Base-by-base conservation (phyloP, 1,140 invertebrate genomes). In the Meloidogyne hapla region DNA sequence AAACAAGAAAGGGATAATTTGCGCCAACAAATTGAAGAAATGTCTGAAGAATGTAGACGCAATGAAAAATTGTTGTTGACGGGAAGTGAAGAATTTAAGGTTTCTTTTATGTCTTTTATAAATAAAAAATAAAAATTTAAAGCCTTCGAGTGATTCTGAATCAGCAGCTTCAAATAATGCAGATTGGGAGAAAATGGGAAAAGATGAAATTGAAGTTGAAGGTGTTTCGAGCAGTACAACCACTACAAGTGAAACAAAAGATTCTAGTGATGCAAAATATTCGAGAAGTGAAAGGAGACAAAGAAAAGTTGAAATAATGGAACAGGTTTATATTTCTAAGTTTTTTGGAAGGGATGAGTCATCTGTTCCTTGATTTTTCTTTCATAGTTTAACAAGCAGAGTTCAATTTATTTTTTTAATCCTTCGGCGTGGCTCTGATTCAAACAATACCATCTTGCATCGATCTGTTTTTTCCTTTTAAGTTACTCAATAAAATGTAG, bases 151-250 rank as follows among this genome's bases (percentile, higher is more conserved):
- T 40, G 77, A 79, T 56, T 67, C 77, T 0, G 77, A 78, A 10
- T 80, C 77, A 6, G 64, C 77, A 18, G 26, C 76, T 3, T 69
- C 67, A 15, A 74, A 69, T 25, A 78, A 78, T 68, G 65, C 64
- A 13, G 77, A 69, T 62, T 78, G 77, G 77, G 77, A 78, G 21
- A 79, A 75, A 40, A 78, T 78, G 77, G 77, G 77, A 40, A 69
- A 28, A 33, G 76, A 77, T 42, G 64, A 72, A 48, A 64, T 77
- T 18, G 76, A 61, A 18, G 56, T 56, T 38, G 74, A 62, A 23
- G 68, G n/a, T 3, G 42, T 76, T 61, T 21, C 65, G 9, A 76
- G 76, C 63, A 77, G 26, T 42, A 48, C 56, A 18, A 62, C 33
- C 12, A 64, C 48, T 15, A 48, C 71, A 23, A 73, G 71, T n/a